phyloP scores from a whole-genome alignment of 2,113 vertebrate genomes.

The Laticauda colubrina region DNA sequence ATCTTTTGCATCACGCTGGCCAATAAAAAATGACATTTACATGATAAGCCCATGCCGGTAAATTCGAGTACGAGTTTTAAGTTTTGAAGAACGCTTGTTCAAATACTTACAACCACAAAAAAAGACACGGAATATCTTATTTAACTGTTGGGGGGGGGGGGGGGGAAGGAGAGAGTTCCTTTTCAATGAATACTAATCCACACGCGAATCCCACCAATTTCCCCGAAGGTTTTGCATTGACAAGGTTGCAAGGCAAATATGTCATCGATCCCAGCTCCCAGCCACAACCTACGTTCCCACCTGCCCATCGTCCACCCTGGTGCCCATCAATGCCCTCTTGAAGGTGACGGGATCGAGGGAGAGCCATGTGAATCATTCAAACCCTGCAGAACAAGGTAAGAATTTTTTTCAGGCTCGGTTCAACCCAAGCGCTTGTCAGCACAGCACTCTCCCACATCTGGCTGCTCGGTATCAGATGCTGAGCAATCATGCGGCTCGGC shows the following conservation, averaged over 20 bases:
- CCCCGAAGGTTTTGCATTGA: neutral
- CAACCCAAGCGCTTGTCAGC: neutral
- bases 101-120: neutral
- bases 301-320: neutral
- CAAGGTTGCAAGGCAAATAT: neutral
- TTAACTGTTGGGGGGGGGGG: neutral
- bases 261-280: neutral
- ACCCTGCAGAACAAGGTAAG: neutral
- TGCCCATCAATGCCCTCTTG: neutral
- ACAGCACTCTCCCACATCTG: neutral
- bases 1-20: neutral
- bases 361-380: neutral
- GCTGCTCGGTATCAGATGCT: neutral
- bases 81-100: neutral
- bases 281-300: neutral
- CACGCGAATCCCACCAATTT: neutral
- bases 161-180: neutral
- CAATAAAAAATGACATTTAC: neutral
- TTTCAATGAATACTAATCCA: neutral
- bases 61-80: neutral
- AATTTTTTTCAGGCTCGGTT: too few relatives aligned
- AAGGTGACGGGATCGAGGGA: neutral
- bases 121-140: neutral
- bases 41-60: neutral
- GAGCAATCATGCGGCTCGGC: neutral